Base-by-base conservation (phyloP, 2,888 invertebrate species). In the Drosophila tanythrix region DNA sequence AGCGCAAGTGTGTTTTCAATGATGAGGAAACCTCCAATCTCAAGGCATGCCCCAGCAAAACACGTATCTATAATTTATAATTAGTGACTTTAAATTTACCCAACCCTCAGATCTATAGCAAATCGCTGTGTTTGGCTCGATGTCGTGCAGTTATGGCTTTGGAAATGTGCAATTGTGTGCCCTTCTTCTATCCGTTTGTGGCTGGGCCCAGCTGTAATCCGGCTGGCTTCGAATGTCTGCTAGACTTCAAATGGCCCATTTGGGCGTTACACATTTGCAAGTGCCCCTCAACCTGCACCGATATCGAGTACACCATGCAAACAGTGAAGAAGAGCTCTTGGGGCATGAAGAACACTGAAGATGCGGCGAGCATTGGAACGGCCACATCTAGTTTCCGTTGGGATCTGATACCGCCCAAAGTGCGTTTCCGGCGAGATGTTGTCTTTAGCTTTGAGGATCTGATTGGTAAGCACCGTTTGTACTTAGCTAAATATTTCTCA, bases 371-470 rank as follows among this genome's bases (percentile, higher is more conserved):
- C 31, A 63, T 74, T 7, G 91, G 91, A 59, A 81, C 81, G 25
- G 83, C 90, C 3, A 92, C 94, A 52, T 94, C 94, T 1, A 94
- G 94, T 21, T 94, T 94, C 76, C 92, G 94, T 6, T 94, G 94
- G 94, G 94, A 94, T 55, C 80, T 94, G 3, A 89, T 94, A 52
- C 93, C 94, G 10, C 94, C 94, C 1, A 94, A 94, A 35, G 94
- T 94, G 6, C 94, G 94, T 65, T 93, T 94, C 73, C 92, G 93
- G n/a, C 92, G 95, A 29, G 94, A 94, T 89, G 93, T 95, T 7
- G 91, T 95, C 2, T 95, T 94, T 81, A 94, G 94, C 55, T 94
- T 94, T 81, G 94, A 94, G 76, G 95, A 95, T 92, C 93, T 95
- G 70, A 92, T 95, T 53, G 95, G 94, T 94, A 87, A 86, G 63